Evolutionary conservation across 2,888 invertebrate species (phyloP), one percentile per base, ranked within the genome.

Genomic region (Hedya salicella): DNA sequence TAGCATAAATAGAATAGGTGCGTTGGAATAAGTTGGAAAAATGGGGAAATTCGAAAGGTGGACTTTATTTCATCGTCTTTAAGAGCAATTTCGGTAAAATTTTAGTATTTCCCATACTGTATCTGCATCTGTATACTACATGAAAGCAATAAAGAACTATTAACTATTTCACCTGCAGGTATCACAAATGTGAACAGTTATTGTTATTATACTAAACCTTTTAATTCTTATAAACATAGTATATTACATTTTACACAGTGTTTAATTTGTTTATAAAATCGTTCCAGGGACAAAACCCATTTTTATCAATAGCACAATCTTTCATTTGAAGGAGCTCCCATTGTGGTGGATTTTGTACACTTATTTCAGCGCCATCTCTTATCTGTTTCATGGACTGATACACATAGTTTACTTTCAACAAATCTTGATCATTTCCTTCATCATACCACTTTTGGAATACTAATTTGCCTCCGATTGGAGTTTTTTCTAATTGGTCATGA

Each of bases 381-480:
- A 90, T 63, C 46, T 90, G 89, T 16, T 74, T 65, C 40, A 70
- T 71, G 2, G 79, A 78, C 36, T 79, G 82, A 69, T 90, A 91
- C 8, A 89, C 70, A 54, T 83, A 89, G 70, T 87, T 78, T 0
- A 87, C 73, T 79, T 87, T 87, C 25, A 89, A 71, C 17, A 80
- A 73, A 70, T 78, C 74, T n/a, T 72, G 68, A 5, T 80, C 73
- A 0, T 25, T 62, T 0, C 62, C 61, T 16, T 75, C 71, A 36
- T 86, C 81, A 0, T 76, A 70, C 86, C 86, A 89, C 73, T 85
- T 89, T 73, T 90, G 86, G 62, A 89, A 89, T 0, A 89, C 76
- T 1, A 91, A 21, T 77, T 89, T 90, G 1, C 87, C 85, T 3
- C 90, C 90, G 32, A 90, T 79, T 0, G 91, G 91, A 0, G 80